phyloP scores from a whole-genome alignment of 2,888 invertebrate species.

The Furcula furcula region DNA sequence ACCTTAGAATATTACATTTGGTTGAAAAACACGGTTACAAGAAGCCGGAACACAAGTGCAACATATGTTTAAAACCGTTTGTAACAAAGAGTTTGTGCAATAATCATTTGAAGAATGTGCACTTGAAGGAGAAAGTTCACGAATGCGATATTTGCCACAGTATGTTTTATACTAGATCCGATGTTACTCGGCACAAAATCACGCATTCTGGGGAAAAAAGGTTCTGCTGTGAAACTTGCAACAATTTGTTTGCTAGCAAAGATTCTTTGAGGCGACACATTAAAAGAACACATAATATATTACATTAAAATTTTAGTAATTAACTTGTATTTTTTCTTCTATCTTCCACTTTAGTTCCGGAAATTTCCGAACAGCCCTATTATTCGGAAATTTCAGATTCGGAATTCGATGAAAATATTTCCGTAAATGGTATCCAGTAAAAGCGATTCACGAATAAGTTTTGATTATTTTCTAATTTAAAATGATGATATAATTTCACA shows the following conservation, averaged over 20 bases:
- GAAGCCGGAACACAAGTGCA: slow-evolving; percentile 55
- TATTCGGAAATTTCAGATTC: too few relatives aligned
- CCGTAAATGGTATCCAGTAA: too few relatives aligned
- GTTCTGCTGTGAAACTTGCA: slow-evolving; percentile 51
- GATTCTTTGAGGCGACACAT: slow-evolving; percentile 63
- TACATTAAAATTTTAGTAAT: slow-evolving; percentile 12
- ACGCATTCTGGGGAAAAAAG: slow-evolving; percentile 65
- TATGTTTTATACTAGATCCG: slow-evolving; percentile 63
- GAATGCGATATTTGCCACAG: slow-evolving; percentile 62
- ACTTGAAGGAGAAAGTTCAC: slow-evolving; percentile 61
- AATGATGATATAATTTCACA: too few relatives aligned
- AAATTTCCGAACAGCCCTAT: too few relatives aligned
- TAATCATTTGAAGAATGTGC: slow-evolving; percentile 63
- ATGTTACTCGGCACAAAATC: slow-evolving; percentile 53
- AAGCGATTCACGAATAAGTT: too few relatives aligned
- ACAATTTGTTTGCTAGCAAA: slow-evolving; percentile 54
- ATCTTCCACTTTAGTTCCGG: too few relatives aligned
- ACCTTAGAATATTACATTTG: slow-evolving; percentile 45
- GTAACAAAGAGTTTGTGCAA: slow-evolving; percentile 60
- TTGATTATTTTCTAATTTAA: too few relatives aligned
- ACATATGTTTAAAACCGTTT: slow-evolving; percentile 54
- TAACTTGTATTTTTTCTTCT: too few relatives aligned
- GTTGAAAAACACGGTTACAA: slow-evolving; percentile 49
- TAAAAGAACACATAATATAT: slow-evolving; percentile 48
- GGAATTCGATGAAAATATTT: too few relatives aligned